Conservation (phyloP, 2,888 invertebrate species). For the Spisula subtruncata region DNA sequence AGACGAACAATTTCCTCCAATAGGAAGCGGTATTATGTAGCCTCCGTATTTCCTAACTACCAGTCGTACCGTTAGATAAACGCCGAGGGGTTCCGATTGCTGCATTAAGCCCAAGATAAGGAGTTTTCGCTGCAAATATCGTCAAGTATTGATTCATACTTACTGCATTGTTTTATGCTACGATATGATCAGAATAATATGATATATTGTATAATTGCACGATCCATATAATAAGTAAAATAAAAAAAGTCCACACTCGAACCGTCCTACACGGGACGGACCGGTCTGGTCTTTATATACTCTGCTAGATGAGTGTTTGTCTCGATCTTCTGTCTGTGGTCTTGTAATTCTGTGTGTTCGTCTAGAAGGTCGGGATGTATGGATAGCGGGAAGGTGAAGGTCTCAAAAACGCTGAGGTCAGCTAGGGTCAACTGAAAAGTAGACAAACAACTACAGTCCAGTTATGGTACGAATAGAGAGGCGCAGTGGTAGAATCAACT, state of each 20-base stretch:
- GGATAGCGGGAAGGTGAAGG: slow-evolving; percentile 67
- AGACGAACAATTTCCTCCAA: no score
- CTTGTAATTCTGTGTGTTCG: slow-evolving; percentile 64
- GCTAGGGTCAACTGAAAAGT: slow-evolving; percentile 66
- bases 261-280: slow-evolving; percentile 57
- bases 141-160: neutral
- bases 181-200: neutral
- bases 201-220: slow-evolving; percentile 14
- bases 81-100: no score
- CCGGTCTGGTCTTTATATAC: slow-evolving; percentile 67
- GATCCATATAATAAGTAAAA: neutral
- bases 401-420: slow-evolving; percentile 71
- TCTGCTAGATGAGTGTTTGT: slow-evolving; percentile 65
- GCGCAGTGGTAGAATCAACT: no score
- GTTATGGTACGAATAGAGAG: no score
- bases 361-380: slow-evolving; percentile 66
- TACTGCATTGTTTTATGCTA: neutral
- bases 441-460: neutral
- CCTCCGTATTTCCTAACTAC: no score
- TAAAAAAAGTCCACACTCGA: neutral
- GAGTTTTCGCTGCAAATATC: neutral
- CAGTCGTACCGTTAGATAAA: no score
- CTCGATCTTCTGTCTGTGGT: slow-evolving; percentile 62
- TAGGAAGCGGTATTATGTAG: no score
- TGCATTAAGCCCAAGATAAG: neutral